Base-by-base conservation (phyloP, 2,797 vertebrate species). In the Buceros bicornis region DNA sequence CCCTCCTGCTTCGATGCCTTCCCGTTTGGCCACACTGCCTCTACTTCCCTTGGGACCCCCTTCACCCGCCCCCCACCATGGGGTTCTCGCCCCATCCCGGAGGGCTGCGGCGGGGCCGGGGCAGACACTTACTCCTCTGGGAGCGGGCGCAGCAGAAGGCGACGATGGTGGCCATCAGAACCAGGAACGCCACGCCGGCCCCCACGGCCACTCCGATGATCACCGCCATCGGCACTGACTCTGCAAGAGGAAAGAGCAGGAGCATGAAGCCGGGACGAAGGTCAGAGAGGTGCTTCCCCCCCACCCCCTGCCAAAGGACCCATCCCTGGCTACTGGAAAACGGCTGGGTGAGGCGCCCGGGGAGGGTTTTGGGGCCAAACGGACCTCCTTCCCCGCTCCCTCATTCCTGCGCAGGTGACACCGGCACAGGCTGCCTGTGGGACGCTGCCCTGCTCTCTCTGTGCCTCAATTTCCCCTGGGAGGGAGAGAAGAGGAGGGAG, bases 181-280 rank as follows among this genome's bases (percentile, higher is more conserved):
- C 99, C 78, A 99, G 98, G 98, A 99, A 98, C 21, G 99, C 99
- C 95, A 99, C 99, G 1, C 99, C 99, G 2, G 99, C 99, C 93
- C 99, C 99, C 74, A 99, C 99, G 4, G 99, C 99, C 87, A 99
- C 99, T 13, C 99, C 99, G 31, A 99, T 99, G 98, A 99, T 99
- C 98, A 99, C 99, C 0, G 99, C 99, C 98, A 99, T 99, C 0
- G 99, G 99, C 95, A 99, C 99, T 6, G 99, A 99, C 93, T 99
- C 99, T 99, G 99, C 51, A 92, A 96, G 97, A 95, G 88, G 64
- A 96, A 97, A 90, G 92, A 97, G 74, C 80, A 40, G 54, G 48
- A 57, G 37, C 35, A 56, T 96, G 88, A 95, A 93, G 81, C 0
- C 0, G 1, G 58, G n/a, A 8, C 58, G 87, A 66, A 93, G 66